These are phyloP conservation scores for Lemur catta DNA, from an alignment of 2,797 vertebrate genomes.

Conservation along the genomic window DNA sequence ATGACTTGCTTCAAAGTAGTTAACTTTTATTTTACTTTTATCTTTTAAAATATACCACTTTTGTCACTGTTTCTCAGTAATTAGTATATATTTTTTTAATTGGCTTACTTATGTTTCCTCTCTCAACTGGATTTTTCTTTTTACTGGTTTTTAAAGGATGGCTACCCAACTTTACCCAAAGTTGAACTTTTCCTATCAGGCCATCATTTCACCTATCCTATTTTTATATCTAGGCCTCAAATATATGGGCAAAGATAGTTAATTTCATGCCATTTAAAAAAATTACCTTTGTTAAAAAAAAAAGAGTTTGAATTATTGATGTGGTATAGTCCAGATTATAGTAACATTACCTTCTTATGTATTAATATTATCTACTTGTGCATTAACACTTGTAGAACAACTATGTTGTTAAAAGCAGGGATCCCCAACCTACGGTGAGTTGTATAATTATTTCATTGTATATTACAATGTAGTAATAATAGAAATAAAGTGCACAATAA, in stretches of 20 bases:
- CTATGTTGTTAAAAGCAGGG: not conserved
- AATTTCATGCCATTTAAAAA: not conserved
- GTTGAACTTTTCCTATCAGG: constrained; percentile 19
- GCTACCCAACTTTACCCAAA: not conserved
- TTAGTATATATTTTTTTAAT: constrained; percentile 56
- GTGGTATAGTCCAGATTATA: not conserved
- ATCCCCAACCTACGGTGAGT: no score
- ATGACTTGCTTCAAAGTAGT: constrained; percentile 48
- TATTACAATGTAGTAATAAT: no score
- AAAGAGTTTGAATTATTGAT: not conserved
- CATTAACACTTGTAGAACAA: not conserved
- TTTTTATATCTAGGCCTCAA: constrained; percentile 47
- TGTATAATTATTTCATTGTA: no score
- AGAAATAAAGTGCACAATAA: no score
- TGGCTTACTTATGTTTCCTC: constrained; percentile 37
- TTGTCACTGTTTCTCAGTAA: constrained; percentile 5
- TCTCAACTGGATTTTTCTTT: constrained; percentile 41
- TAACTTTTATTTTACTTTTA: constrained; percentile 61
- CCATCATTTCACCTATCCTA: constrained; percentile 3
- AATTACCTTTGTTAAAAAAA: not conserved
- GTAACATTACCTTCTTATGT: not conserved
- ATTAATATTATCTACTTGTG: not conserved
- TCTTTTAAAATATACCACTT: not conserved
- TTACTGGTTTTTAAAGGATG: constrained; percentile 13
- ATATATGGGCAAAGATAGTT: constrained; percentile 11